These are phyloP conservation scores for Lophotriccus pileatus DNA, from an alignment of 2,797 vertebrate species.

Conservation along the genomic window DNA sequence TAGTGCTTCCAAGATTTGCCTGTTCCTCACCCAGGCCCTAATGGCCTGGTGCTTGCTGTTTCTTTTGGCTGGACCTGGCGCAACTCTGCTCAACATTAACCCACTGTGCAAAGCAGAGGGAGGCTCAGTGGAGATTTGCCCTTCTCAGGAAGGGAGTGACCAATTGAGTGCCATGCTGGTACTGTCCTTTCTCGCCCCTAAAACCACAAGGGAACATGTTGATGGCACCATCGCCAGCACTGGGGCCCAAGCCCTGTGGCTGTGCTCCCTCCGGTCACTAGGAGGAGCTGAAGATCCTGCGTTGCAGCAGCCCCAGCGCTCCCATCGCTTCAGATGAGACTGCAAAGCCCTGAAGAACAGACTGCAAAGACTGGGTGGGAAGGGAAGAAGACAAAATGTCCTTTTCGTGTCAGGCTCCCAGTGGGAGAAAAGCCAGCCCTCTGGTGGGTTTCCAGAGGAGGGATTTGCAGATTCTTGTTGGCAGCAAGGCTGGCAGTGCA, in stretches of 20 bases:
- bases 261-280: conserved; percentile 37
- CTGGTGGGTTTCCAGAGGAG: background rate
- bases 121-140: background rate
- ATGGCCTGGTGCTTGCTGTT: background rate
- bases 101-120: background rate
- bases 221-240: rapidly evolving
- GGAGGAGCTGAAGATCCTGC: conserved; percentile 51
- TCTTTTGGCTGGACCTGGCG: background rate
- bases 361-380: background rate
- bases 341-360: background rate
- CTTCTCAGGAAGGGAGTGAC: background rate
- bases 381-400: conserved; percentile 28
- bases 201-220: background rate
- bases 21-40: background rate
- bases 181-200: background rate
- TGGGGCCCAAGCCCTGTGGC: background rate
- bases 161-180: background rate
- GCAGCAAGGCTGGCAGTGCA: background rate
- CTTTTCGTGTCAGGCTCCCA: background rate
- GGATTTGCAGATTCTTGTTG: conserved; percentile 21
- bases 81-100: background rate
- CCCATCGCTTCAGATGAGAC: background rate
- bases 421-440: background rate
- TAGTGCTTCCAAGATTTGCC: background rate
- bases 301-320: rapidly evolving